These are phyloP conservation scores for Ochotona curzoniae DNA, from an alignment of 2,113 vertebrate species.

Conservation along the genomic window DNA sequence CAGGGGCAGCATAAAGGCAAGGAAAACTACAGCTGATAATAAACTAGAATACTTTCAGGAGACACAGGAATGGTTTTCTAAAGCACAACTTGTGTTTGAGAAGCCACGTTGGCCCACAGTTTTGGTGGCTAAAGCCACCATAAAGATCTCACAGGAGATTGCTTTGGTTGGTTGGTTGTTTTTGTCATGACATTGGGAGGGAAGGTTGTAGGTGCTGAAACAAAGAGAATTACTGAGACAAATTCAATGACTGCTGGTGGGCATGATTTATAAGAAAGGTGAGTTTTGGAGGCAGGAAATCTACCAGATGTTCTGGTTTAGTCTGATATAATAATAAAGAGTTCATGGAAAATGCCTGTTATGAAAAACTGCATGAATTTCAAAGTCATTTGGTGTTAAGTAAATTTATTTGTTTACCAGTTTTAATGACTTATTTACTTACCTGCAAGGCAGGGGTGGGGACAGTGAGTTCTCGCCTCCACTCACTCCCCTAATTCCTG, in stretches of 20 bases:
- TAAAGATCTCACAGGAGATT: not conserved
- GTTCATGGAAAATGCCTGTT: too few relatives aligned
- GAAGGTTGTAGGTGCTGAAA: not conserved
- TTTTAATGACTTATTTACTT: too few relatives aligned
- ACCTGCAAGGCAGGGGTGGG: too few relatives aligned
- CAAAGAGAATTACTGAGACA: not conserved
- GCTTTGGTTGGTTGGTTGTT: not conserved
- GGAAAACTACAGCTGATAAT: not conserved
- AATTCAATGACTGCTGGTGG: not conserved
- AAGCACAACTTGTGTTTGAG: not conserved
- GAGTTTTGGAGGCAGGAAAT: not conserved
- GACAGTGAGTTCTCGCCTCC: too few relatives aligned
- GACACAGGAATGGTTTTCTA: not conserved
- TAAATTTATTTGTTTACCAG: too few relatives aligned
- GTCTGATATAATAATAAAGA: not conserved
- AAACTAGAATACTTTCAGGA: not conserved
- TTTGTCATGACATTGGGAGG: not conserved
- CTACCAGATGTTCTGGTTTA: not conserved
- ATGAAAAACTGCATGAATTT: too few relatives aligned
- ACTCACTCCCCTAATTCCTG: too few relatives aligned
- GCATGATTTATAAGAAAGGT: not conserved
- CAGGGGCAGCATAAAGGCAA: not conserved
- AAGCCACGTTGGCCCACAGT: not conserved
- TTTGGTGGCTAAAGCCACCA: not conserved
- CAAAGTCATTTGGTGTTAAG: too few relatives aligned